These are phyloP conservation scores for Halyomorpha halys DNA, from an alignment of 1,140 invertebrate genomes.

Conservation along the genomic window DNA sequence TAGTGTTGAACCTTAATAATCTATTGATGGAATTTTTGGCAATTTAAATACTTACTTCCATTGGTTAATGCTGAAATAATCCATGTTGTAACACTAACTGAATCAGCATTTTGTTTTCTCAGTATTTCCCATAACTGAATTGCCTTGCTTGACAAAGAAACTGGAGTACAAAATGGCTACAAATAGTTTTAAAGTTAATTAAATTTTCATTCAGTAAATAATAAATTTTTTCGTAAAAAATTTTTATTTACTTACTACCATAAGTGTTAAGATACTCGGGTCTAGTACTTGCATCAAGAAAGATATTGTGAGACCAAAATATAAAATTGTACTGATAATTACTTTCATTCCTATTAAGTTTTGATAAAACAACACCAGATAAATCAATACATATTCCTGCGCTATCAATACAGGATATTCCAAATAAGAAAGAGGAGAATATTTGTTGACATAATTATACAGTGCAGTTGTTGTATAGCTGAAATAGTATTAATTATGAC, in stretches of 20 bases:
- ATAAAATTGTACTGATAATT: slow-evolving; percentile 37
- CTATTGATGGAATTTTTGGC: too few relatives aligned
- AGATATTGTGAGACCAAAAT: slow-evolving; percentile 40
- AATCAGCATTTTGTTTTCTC: slow-evolving; percentile 48
- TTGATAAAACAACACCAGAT: slow-evolving; percentile 50
- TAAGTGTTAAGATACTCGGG: slow-evolving; percentile 42
- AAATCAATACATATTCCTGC: slow-evolving; percentile 56
- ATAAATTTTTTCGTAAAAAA: not conserved
- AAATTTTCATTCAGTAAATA: not conserved
- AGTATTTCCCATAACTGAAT: slow-evolving; percentile 53
- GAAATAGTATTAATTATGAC: slow-evolving; percentile 37
- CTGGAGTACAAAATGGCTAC: slow-evolving; percentile 55
- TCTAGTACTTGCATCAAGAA: slow-evolving; percentile 44
- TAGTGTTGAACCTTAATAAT: too few relatives aligned
- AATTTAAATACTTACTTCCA: slow-evolving; percentile 43
- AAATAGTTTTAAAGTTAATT: too few relatives aligned
- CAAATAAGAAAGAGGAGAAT: slow-evolving; percentile 55
- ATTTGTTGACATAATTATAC: slow-evolving; percentile 57
- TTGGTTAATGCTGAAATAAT: slow-evolving; percentile 56
- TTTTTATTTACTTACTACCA: slow-evolving; percentile 45
- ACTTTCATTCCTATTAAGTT: slow-evolving; percentile 39
- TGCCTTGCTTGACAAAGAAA: slow-evolving; percentile 57
- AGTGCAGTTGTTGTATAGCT: slow-evolving; percentile 58
- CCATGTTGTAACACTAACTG: slow-evolving; percentile 55
- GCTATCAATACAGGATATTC: slow-evolving; percentile 60